Conservation (phyloP, 2,113 vertebrate genomes). For the Phaethornis superciliosus region DNA sequence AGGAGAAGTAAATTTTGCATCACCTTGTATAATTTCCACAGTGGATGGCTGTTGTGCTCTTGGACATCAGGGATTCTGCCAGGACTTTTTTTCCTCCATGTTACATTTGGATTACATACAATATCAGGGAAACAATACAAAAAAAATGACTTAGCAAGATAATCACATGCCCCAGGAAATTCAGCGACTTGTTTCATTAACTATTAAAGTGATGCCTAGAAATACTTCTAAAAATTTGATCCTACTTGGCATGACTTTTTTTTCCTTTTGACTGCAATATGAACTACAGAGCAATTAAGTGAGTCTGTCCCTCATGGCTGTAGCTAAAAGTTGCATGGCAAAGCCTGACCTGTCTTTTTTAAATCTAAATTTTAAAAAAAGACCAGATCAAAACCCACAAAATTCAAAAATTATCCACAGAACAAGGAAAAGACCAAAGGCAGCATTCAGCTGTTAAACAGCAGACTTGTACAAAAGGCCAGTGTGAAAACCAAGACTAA, state of each 20-base stretch:
- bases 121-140: neutral
- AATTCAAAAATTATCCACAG: neutral
- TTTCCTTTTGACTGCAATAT: neutral
- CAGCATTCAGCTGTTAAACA: slow-evolving; percentile 39
- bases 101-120: neutral
- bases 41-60: neutral
- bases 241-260: neutral
- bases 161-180: neutral
- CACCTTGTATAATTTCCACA: neutral
- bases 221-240: neutral
- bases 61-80: neutral
- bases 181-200: neutral
- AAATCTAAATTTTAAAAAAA: slow-evolving; percentile 5
- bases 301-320: neutral
- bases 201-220: neutral
- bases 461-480: slow-evolving; percentile 20
- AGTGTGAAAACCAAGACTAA: slow-evolving; percentile 47
- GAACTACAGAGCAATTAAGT: neutral
- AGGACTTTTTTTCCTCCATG: neutral
- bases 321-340: neutral
- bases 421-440: slow-evolving; percentile 8
- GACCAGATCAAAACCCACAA: neutral
- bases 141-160: neutral
- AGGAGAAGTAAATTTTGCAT: neutral
- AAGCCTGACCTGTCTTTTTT: neutral